These are phyloP conservation scores for Styela clava DNA, from an alignment of 23 tunicate genomes.

Conservation along the genomic window DNA sequence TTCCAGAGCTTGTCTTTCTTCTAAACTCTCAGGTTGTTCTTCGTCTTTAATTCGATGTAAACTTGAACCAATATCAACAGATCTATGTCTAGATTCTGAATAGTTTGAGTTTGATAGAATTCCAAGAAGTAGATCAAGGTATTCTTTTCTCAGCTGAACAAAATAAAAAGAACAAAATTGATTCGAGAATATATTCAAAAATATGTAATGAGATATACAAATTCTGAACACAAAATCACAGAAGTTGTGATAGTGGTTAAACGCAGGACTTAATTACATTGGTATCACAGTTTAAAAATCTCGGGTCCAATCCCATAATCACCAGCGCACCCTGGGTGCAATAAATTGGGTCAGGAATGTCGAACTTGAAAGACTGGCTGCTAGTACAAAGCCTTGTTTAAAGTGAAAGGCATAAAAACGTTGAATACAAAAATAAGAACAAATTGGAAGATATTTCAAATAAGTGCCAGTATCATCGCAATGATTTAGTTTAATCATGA, in stretches of 20 bases:
- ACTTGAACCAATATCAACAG: constrained; percentile 34
- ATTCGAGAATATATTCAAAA: neutral
- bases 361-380: too few relatives aligned
- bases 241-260: neutral
- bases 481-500: too few relatives aligned
- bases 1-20: constrained; percentile 28
- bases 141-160: constrained; percentile 61
- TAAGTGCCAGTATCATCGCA: too few relatives aligned
- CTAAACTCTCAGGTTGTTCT: constrained; percentile 39
- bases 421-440: too few relatives aligned
- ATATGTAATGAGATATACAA: neutral
- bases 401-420: too few relatives aligned
- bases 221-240: neutral
- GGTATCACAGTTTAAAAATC: too few relatives aligned
- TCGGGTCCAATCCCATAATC: too few relatives aligned
- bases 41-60: constrained; percentile 46
- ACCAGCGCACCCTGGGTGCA: too few relatives aligned
- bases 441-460: too few relatives aligned
- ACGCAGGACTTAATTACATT: too few relatives aligned
- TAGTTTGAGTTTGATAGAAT: constrained; percentile 40
- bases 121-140: constrained; percentile 60
- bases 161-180: neutral
- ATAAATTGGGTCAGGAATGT: too few relatives aligned
- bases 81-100: constrained; percentile 46
- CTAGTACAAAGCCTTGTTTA: too few relatives aligned